Conservation (phyloP, 2,888 invertebrate genomes). For the Drosophila nigricruria region DNA sequence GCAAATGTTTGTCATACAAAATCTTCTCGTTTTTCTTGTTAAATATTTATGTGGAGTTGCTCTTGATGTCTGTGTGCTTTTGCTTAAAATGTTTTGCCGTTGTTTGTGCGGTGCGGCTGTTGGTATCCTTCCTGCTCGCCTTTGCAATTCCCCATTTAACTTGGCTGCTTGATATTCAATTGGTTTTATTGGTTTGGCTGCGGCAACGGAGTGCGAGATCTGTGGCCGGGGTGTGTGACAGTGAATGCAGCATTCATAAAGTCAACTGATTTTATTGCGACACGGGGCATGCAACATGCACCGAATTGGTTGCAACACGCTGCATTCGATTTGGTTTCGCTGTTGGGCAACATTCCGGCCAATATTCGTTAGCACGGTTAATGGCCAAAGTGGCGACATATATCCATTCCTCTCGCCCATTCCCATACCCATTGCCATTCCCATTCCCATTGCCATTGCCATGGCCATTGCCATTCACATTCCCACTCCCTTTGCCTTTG, state of each 20-base stretch:
- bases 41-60: conserved; percentile 1
- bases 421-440: conserved; percentile 17
- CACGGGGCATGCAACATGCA: conserved; percentile 33
- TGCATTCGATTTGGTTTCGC: conserved; percentile 28
- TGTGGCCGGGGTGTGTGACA: background rate
- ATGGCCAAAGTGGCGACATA: conserved; percentile 58
- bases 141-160: conserved; percentile 3
- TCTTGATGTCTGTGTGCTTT: background rate
- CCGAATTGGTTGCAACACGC: conserved; percentile 12
- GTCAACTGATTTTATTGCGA: conserved; percentile 71
- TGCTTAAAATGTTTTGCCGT: background rate
- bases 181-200: conserved; percentile 7
- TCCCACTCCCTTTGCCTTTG: conserved; percentile 2
- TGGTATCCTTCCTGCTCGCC: background rate
- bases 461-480: background rate
- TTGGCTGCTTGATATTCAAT: conserved; percentile 15
- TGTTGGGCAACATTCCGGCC: conserved; percentile 41
- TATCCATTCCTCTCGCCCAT: conserved; percentile 10
- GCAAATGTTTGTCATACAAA: conserved; percentile 3
- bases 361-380: conserved; percentile 62
- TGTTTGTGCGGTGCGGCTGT: background rate
- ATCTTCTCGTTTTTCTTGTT: conserved; percentile 6
- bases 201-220: conserved; percentile 2
- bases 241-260: conserved; percentile 57
- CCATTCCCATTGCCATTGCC: conserved; percentile 24